Evolutionary conservation across 1,140 invertebrate genomes (phyloP), one percentile per base, ranked within the genome.

Genomic region (Drosophila carrolli): DNA sequence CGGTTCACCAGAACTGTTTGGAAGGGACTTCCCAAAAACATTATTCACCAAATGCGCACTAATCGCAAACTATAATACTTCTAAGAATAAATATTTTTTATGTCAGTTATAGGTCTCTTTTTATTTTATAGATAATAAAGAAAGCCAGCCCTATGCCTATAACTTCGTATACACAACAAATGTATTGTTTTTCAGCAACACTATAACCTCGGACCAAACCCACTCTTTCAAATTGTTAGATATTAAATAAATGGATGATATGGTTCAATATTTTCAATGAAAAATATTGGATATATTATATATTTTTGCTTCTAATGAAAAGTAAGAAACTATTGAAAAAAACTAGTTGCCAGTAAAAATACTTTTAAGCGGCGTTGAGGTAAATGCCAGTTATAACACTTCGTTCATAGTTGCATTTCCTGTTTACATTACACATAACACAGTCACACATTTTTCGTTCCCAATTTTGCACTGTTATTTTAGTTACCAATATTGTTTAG

Each of bases 11-110:
- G 13, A 23, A 27, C 13, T 11, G 53, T 55, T 23, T 55, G 53
- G 53, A 55, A 23, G 37, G 9, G 16, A 41, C 37, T 55, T n/a
- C 53, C 53, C 13, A 55, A 14, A 8, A 55, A 41, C 8, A 55
- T 55, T 40, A 9, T 55, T 11, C 8, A 16, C 1, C 19, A 55
- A 55, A 55, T 55, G 53, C 19, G n/a, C 8, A 40, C 13, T 6
- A 55, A 55, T 27, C 53, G 53, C 4, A 40, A 23, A 55, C 19
- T 10, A 8, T 55, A 40, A 27, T 6, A 27, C 8, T 14, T 2
- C 27, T 37, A 14, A 41, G 37, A 40, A 38, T 54, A 38, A 13
- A 38, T 23, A 23, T 23, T 54, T 29, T 14, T 13, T 4, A 23
- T 23, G 23, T 23, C 23, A 23, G 3, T 0, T 23, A 23, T 23